Base-by-base conservation (phyloP, 1,140 invertebrate genomes). In the Dreissena polymorpha region DNA sequence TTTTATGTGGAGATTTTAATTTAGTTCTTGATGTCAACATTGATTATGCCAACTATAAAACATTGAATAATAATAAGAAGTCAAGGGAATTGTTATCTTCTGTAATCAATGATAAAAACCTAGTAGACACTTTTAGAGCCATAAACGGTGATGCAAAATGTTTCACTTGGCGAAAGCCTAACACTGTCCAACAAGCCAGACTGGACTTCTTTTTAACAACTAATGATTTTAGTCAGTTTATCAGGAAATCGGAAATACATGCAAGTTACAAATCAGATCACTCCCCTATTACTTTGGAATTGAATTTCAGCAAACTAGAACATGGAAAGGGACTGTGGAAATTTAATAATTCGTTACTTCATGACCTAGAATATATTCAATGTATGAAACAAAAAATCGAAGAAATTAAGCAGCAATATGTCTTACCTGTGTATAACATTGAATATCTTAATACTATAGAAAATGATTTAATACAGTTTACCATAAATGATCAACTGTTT, bases 141-240 rank as follows among this genome's bases (percentile, higher is more conserved):
- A 27, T 53, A 21, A 13, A 68, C 64, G 10, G 25, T 13, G 71
- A 83, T 57, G n/a, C n/a, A n/a, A n/a, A n/a, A n/a, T n/a, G n/a
- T n/a, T n/a, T n/a, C n/a, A n/a, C n/a, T n/a, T n/a, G n/a, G n/a
- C n/a, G n/a, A 53, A 39, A 64, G 50, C 76, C 23, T 53, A 81
- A 85, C 23, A 72, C 84, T 29, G 23, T 86, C n/a, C 76, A 82
- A 86, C 72, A 71, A 69, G 78, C 67, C 13, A 77, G 84, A 78
- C 69, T 83, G 18, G 67, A 77, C 55, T 86, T 73, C 8, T 39
- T 39, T 60, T 83, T 86, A 73, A 65, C 57, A n/a, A 68, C 79
- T n/a, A 25, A 68, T 55, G 64, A 82, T 12, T 1, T 86, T 29
- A 72, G 67, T 70, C 69, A 68, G 39, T 50, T 76, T 13, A 29